Percentiles rank a stretch among this genome's conserved stretches.
Conservation (phyloP, 37 sponge, comb jelly and placozoan genomes). For the Ephydatia muelleri region DNA sequence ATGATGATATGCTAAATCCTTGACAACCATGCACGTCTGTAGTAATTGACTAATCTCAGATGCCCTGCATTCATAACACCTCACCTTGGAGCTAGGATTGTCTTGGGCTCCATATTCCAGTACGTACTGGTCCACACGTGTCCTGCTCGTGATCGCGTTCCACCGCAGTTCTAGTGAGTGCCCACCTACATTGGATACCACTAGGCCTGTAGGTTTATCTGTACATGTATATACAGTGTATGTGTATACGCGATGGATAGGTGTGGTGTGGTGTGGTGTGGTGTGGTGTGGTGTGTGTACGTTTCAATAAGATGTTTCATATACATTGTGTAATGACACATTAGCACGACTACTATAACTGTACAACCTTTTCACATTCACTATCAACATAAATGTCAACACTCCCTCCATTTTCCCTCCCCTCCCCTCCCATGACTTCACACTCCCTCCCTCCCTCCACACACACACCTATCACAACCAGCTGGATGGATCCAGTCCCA, state of each 20-base stretch:
- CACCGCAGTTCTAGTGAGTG: not conserved
- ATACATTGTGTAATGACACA: too few relatives aligned
- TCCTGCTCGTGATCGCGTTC: not conserved
- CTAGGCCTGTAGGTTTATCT: not conserved
- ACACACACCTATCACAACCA: not conserved
- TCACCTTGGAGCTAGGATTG: not conserved
- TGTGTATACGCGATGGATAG: too few relatives aligned
- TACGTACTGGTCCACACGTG: not conserved
- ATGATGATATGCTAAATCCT: not conserved
- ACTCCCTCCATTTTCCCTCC: not conserved
- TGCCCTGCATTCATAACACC: not conserved
- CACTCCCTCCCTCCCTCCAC: not conserved
- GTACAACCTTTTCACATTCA: too few relatives aligned
- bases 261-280: not conserved
- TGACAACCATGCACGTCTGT: not conserved
- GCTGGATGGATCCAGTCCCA: not conserved
- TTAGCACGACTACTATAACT: too few relatives aligned
- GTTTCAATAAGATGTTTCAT: not conserved
- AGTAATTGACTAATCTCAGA: too few relatives aligned
- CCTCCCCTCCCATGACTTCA: too few relatives aligned
- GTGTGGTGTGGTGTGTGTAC: not conserved
- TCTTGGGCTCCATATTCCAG: not conserved
- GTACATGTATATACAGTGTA: not conserved
- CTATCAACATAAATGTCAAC: too few relatives aligned
- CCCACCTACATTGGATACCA: not conserved